Base-by-base conservation (phyloP, 2,888 invertebrate genomes). In the Cabera pusaria region DNA sequence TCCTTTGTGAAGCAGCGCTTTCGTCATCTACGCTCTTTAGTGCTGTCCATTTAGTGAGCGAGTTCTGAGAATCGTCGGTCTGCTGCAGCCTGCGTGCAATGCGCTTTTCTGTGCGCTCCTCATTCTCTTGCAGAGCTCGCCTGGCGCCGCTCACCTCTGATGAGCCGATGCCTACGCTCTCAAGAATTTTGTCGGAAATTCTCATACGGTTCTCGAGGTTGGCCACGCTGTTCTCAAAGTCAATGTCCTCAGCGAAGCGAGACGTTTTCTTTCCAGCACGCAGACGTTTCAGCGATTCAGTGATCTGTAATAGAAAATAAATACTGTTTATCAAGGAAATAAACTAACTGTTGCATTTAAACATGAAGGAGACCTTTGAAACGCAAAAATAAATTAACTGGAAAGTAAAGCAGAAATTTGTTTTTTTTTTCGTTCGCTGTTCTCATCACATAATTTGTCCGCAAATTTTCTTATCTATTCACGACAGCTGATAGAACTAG, bases 31-130 rank as follows among this genome's bases (percentile, higher is more conserved):
- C 70, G 16, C 62, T 63, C 24, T 90, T 90, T 6, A 93, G 37
- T n/a, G 92, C 91, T 0, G 91, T 87, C 93, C 94, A 93, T 64
- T 91, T 93, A 7, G 92, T 91, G n/a, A 92, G 64, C 1, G 75
- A 60, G 46, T 63, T 75, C 11, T 26, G 25, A 20, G 41, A 29
- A 17, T 84, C 83, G 0, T 86, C 87, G 41, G 28, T 14, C 7
- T 32, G 22, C 12, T 33, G 40, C 31, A 83, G 25, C 46, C 85
- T 72, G 49, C 88, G 80, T 0, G 85, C 75, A 41, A 86, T 88
- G 43, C 87, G 83, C 44, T 84, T 87, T 46, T 82, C 72, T 46
- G 90, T 85, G 48, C 87, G 87, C 34, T 88, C 86, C 31, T 90
- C 90, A 51, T 85, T 87, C 45, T 87, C 74, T 31, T 75, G 65